Evolutionary conservation across 2,888 invertebrate genomes (phyloP).

Genomic region (Frankliniella fusca): DNA sequence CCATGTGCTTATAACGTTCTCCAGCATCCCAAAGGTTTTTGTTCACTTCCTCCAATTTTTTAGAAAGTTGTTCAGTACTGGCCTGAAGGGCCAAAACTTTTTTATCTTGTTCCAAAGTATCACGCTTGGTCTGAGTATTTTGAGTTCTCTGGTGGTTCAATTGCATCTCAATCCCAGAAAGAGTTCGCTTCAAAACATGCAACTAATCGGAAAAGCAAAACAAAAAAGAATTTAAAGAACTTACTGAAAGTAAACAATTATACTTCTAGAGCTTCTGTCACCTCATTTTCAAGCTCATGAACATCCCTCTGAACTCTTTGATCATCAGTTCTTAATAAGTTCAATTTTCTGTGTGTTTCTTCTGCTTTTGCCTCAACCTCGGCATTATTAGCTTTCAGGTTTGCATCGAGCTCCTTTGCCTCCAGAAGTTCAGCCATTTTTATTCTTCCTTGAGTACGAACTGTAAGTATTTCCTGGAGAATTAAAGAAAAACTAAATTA

Average conservation of each 20-base stretch:
- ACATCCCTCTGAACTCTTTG: slow-evolving; percentile 6
- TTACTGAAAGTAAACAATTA: neutral
- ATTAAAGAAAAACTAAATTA: neutral
- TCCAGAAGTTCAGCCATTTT: neutral
- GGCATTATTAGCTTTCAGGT: neutral
- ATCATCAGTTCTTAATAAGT: neutral
- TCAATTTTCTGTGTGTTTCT: neutral
- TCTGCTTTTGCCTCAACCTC: neutral
- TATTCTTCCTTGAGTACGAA: neutral
- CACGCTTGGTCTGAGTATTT: neutral
- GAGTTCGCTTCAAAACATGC: neutral
- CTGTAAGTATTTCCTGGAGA: slow-evolving; percentile 2
- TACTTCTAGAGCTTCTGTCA: neutral
- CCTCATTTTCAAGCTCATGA: slow-evolving; percentile 18
- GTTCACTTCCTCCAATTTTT: neutral
- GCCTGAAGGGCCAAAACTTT: neutral
- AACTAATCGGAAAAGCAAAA: neutral
- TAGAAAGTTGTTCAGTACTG: neutral
- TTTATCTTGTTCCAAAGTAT: neutral
- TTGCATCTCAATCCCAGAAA: neutral
- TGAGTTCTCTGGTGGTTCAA: neutral
- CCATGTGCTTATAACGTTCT: neutral
- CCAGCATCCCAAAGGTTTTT: slow-evolving; percentile 6
- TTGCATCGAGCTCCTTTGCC: neutral
- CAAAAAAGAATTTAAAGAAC: neutral